phyloP scores from a whole-genome alignment of 2,888 invertebrate species.

The Cylloceria caligata region DNA sequence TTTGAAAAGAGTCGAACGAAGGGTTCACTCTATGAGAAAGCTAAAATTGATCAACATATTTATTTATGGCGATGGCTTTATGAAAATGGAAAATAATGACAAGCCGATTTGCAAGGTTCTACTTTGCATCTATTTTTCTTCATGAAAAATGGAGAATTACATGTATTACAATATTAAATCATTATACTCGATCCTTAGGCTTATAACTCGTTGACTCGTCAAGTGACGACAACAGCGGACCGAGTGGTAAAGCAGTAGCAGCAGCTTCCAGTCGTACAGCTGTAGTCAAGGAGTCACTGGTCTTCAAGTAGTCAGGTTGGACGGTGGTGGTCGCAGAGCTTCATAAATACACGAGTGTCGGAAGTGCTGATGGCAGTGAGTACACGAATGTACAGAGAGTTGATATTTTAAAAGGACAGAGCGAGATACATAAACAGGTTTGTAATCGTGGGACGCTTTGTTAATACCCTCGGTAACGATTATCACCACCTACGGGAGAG shows the following conservation, averaged over 20 bases:
- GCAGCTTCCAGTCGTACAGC: conserved; percentile 3
- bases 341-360: conserved; percentile 64
- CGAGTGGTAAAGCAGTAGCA: conserved; percentile 37
- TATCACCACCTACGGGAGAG: conserved; percentile 65
- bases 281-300: conserved; percentile 59
- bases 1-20: too few species aligned
- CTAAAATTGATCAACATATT: too few species aligned
- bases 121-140: not conserved
- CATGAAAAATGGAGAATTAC: conserved; percentile 43
- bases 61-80: too few species aligned
- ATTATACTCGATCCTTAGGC: conserved; percentile 45
- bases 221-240: conserved; percentile 46
- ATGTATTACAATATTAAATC: conserved; percentile 60
- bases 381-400: conserved; percentile 55
- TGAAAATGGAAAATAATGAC: not conserved
- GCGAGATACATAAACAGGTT: conserved; percentile 64
- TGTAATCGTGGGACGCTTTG: conserved; percentile 66
- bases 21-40: too few species aligned
- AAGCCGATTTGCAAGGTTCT: not conserved
- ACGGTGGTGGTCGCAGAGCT: conserved; percentile 59
- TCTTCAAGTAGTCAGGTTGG: conserved; percentile 44
- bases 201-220: conserved; percentile 55
- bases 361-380: conserved; percentile 58
- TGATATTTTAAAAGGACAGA: conserved; percentile 70
- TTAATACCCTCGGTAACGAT: conserved; percentile 68